Evolutionary conservation across 2,113 vertebrate species (phyloP).

Genomic region (Dolichallabes microphthalmus): DNA sequence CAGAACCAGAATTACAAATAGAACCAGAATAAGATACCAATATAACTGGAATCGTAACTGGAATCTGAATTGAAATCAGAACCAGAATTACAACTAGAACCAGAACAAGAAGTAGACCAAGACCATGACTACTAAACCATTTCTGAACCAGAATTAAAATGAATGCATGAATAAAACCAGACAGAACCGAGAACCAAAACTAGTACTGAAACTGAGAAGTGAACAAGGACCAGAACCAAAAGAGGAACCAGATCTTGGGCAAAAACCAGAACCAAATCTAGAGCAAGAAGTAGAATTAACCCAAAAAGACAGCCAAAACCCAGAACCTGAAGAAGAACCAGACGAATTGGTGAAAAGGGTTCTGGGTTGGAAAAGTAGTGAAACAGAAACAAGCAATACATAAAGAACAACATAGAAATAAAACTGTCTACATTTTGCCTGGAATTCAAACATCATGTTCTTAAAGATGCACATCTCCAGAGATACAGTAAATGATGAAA

Average conservation of each 20-base stretch:
- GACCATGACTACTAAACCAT: background rate
- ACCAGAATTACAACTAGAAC: background rate
- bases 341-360: background rate
- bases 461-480: background rate
- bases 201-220: background rate
- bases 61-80: too few species aligned
- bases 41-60: background rate
- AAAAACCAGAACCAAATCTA: background rate
- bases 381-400: background rate
- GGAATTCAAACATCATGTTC: constrained; percentile 4
- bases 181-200: background rate
- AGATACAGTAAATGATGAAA: too few species aligned
- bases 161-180: background rate
- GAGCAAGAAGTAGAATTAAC: background rate
- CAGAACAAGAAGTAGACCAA: background rate
- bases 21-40: background rate
- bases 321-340: background rate
- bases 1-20: background rate
- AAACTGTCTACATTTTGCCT: background rate
- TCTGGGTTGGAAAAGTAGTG: background rate
- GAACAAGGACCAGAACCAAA: background rate
- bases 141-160: background rate
- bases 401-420: background rate
- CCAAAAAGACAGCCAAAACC: background rate
- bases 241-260: background rate